Evolutionary conservation across 2,888 invertebrate species (phyloP).

Genomic region (Luffia ferchaultella): DNA sequence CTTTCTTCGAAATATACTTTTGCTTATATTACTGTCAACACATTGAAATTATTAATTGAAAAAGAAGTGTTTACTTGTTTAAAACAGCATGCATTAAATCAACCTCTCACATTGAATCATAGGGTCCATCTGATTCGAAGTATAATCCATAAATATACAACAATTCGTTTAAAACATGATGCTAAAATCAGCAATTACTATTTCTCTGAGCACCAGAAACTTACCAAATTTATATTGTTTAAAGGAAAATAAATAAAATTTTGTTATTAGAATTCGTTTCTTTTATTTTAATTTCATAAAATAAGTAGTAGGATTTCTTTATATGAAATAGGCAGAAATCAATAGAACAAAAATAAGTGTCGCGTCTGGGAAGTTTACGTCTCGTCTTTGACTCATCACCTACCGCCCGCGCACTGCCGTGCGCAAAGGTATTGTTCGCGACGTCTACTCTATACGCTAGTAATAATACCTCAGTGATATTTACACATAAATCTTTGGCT

Average conservation of each 20-base stretch:
- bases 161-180: constrained; percentile 12
- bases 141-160: constrained; percentile 13
- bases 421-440: neutral
- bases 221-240: constrained; percentile 12
- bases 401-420: neutral
- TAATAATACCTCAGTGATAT: neutral
- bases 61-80: constrained; percentile 1
- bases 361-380: neutral
- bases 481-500: too few relatives aligned
- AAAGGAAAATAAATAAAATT: neutral
- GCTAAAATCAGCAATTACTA: constrained; percentile 6
- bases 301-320: neutral
- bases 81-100: constrained; percentile 3
- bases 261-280: neutral
- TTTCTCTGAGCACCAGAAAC: constrained; percentile 9
- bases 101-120: constrained; percentile 10
- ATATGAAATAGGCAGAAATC: neutral
- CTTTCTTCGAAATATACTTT: neutral
- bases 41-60: neutral
- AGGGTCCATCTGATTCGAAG: constrained; percentile 12
- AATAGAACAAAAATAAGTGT: neutral
- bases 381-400: neutral
- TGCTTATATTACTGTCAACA: neutral
- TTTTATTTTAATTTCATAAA: neutral
- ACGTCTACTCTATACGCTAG: neutral